phyloP scores from a whole-genome alignment of 2,113 vertebrate genomes.

The Pyxicephalus adspersus region DNA sequence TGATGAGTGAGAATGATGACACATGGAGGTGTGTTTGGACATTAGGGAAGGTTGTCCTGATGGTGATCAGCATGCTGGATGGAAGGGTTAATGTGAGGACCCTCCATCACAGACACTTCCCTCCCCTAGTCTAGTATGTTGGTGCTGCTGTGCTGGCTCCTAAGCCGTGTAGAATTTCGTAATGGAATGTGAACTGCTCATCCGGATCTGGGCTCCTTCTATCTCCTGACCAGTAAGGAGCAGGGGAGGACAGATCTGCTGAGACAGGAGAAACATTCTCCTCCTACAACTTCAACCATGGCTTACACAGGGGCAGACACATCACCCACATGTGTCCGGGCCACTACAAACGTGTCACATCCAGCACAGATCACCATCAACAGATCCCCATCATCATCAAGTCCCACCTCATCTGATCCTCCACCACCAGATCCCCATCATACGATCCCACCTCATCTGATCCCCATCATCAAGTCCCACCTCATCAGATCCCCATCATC shows the following conservation, averaged over 20 bases:
- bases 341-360: too few relatives aligned
- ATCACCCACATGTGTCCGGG: too few relatives aligned
- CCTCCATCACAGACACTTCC: conserved; percentile 53
- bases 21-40: too few relatives aligned
- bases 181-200: conserved; percentile 87
- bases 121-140: conserved; percentile 48
- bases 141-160: conserved; percentile 70
- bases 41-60: too few relatives aligned
- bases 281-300: conserved; percentile 69
- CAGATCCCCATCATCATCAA: too few relatives aligned
- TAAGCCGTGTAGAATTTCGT: conserved; percentile 87
- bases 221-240: conserved; percentile 68
- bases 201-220: conserved; percentile 78
- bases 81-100: conserved; percentile 54
- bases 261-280: conserved; percentile 72
- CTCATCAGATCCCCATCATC: too few relatives aligned
- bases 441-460: too few relatives aligned
- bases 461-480: too few relatives aligned
- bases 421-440: too few relatives aligned
- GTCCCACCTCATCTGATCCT: too few relatives aligned
- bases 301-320: conserved; percentile 49
- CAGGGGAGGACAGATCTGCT: conserved; percentile 73
- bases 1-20: too few relatives aligned
- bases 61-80: background rate
- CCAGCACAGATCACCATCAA: too few relatives aligned